Conservation (phyloP, 2,888 invertebrate genomes). For the Hoplodrina ambigua region DNA sequence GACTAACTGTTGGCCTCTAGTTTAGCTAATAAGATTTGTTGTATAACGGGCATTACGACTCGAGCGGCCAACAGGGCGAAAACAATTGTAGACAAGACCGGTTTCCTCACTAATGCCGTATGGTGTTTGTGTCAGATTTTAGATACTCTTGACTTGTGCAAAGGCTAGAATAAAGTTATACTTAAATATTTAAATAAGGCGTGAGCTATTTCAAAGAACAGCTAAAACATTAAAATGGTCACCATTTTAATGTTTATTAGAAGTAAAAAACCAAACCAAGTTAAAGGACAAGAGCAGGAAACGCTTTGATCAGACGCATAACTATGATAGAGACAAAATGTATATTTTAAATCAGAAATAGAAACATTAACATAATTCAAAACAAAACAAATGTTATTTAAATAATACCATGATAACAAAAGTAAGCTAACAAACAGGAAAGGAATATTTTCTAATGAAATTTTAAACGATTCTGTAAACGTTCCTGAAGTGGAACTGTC, state of each 20-base stretch:
- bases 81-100: conserved; percentile 81
- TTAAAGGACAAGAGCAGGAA: conserved; percentile 6
- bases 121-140: conserved; percentile 53
- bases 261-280: conserved; percentile 5
- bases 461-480: conserved; percentile 32
- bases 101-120: conserved; percentile 70
- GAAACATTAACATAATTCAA: conserved; percentile 11
- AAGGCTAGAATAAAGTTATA: conserved; percentile 15
- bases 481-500: conserved; percentile 44
- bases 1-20: conserved; percentile 67
- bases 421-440: conserved; percentile 2
- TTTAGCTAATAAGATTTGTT: conserved; percentile 84
- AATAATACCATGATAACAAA: conserved; percentile 7
- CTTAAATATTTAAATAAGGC: not conserved
- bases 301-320: not conserved
- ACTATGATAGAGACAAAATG: conserved; percentile 2
- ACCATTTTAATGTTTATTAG: not conserved
- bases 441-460: conserved; percentile 30
- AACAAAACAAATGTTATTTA: conserved; percentile 11
- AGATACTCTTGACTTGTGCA: conserved; percentile 36
- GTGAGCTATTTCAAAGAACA: not conserved
- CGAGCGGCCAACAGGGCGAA: conserved; percentile 76
- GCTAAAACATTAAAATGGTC: not conserved
- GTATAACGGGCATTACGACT: conserved; percentile 82
- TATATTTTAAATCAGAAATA: not conserved